These are phyloP conservation scores for Osmerus mordax DNA, from an alignment of 2,113 vertebrate genomes.

Conservation along the genomic window DNA sequence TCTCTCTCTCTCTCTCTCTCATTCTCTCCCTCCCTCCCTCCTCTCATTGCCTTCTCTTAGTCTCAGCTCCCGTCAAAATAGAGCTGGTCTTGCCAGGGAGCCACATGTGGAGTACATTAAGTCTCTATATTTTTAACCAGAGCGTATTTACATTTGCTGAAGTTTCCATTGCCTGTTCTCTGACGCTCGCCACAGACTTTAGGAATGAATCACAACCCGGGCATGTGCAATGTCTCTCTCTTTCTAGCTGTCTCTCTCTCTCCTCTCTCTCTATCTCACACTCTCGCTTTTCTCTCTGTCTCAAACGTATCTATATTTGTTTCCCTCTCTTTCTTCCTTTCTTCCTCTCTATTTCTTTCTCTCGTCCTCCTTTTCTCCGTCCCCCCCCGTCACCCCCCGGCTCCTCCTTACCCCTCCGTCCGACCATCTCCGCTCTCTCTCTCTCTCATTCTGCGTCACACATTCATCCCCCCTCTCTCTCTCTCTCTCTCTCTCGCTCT, in stretches of 20 bases:
- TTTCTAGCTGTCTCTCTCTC: slow-evolving; percentile 45
- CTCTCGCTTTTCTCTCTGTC: slow-evolving; percentile 1
- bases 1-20: slow-evolving; percentile 29
- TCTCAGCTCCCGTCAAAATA: slow-evolving; percentile 73
- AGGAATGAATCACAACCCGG: slow-evolving; percentile 75
- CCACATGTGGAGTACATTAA: slow-evolving; percentile 78
- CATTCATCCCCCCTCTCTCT: slow-evolving; percentile 21
- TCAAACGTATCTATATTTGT: neutral
- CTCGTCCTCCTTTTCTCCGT: neutral
- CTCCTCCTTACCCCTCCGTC: slow-evolving; percentile 12
- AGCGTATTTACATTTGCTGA: slow-evolving; percentile 78
- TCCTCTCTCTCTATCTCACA: slow-evolving; percentile 19
- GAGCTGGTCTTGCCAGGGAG: slow-evolving; percentile 63
- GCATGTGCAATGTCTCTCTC: slow-evolving; percentile 68
- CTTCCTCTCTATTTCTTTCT: slow-evolving; percentile 25
- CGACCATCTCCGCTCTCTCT: slow-evolving; percentile 19
- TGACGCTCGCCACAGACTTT: slow-evolving; percentile 70
- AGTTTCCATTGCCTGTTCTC: slow-evolving; percentile 78
- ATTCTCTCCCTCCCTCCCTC: slow-evolving; percentile 2
- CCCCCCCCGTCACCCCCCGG: neutral
- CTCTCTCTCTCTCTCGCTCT: slow-evolving; percentile 3
- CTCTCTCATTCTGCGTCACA: slow-evolving; percentile 9
- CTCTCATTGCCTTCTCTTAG: slow-evolving; percentile 38
- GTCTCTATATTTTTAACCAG: slow-evolving; percentile 79
- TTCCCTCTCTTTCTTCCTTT: neutral